phyloP scores from a whole-genome alignment of 2,797 vertebrate genomes.

The Thamnophis elegans region DNA sequence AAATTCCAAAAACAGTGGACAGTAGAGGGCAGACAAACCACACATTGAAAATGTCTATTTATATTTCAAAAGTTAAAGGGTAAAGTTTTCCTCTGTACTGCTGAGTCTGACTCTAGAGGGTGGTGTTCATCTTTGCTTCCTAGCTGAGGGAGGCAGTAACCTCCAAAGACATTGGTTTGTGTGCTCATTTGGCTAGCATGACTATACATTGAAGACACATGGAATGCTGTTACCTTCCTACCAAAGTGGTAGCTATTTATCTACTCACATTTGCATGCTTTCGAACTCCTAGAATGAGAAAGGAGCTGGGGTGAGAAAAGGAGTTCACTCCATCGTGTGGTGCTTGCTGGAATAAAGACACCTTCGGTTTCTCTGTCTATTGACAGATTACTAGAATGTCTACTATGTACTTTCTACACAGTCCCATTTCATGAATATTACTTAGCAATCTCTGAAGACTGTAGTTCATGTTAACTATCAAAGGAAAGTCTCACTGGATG shows the following conservation, averaged over 20 bases:
- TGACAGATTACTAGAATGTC: not conserved
- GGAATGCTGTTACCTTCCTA: not conserved
- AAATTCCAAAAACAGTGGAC: not conserved
- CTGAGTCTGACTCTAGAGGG: not conserved
- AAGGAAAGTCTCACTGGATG: not conserved
- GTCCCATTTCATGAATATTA: not conserved
- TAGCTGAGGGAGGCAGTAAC: not conserved
- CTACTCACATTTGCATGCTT: not conserved
- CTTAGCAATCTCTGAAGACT: not conserved
- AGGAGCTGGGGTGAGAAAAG: not conserved
- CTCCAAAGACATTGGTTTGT: not conserved
- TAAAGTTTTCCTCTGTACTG: not conserved
- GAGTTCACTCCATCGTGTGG: not conserved
- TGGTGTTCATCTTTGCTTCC: not conserved
- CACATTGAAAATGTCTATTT: not conserved
- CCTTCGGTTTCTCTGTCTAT: not conserved
- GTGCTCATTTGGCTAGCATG: not conserved
- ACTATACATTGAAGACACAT: not conserved
- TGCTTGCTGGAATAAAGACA: slow-evolving; percentile 3
- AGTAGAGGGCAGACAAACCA: slow-evolving; percentile 19
- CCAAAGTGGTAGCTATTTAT: not conserved
- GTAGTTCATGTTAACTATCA: not conserved
- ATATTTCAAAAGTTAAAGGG: not conserved
- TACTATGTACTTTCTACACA: not conserved
- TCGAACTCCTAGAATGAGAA: not conserved